phyloP scores from a whole-genome alignment of 1,140 invertebrate genomes.

The Drosophila pandora region DNA sequence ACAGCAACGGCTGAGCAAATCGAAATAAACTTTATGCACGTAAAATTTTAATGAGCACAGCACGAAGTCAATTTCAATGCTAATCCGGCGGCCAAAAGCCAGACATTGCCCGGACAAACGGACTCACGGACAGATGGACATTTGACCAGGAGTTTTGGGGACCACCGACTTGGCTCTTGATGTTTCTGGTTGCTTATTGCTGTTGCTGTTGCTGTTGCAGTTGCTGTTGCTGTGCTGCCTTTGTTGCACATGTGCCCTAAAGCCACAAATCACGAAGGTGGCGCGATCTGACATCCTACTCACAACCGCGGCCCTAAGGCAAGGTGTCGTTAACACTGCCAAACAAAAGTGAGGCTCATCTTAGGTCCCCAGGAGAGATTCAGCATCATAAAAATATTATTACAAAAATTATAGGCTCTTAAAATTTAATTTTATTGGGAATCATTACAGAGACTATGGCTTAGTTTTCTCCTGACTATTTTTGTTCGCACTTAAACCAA shows the following conservation, averaged over 20 bases:
- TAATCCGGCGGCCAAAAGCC: slow-evolving; percentile 76
- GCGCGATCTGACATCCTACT: slow-evolving; percentile 74
- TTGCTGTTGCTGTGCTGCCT: slow-evolving; percentile 16
- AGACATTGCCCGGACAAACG: slow-evolving; percentile 22
- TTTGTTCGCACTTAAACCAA: too few species aligned
- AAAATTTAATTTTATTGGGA: too few species aligned
- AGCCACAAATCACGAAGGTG: slow-evolving; percentile 81
- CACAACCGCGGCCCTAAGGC: slow-evolving; percentile 55
- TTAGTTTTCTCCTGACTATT: too few species aligned
- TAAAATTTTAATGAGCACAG: slow-evolving; percentile 82
- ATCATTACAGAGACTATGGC: too few species aligned
- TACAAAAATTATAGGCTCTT: too few species aligned
- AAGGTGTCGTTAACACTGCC: slow-evolving; percentile 62
- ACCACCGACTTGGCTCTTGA: slow-evolving; percentile 53
- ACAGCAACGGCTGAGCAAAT: slow-evolving; percentile 55
- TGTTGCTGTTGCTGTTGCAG: background rate
- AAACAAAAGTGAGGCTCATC: slow-evolving; percentile 8
- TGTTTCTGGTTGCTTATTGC: slow-evolving; percentile 10
- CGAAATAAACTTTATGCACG: slow-evolving; percentile 81
- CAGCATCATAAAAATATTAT: slow-evolving; percentile 2
- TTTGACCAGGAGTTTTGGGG: slow-evolving; percentile 64
- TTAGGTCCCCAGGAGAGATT: background rate
- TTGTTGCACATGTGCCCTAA: slow-evolving; percentile 68
- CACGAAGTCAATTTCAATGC: slow-evolving; percentile 82
- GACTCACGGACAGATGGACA: slow-evolving; percentile 31